Conservation (phyloP, 2,888 invertebrate species). For the Pseudoips prasinana region DNA sequence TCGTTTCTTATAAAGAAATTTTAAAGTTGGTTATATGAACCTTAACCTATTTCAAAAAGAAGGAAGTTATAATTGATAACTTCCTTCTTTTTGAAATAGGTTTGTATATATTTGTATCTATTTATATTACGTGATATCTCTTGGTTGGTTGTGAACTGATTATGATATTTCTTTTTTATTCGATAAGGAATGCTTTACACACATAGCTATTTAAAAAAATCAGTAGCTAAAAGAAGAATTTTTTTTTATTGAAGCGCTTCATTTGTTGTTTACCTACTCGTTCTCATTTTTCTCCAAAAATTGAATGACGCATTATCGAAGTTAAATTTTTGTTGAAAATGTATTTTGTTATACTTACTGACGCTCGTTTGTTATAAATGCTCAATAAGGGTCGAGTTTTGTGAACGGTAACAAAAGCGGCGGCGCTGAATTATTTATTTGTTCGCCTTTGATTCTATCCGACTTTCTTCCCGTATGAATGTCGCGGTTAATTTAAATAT, state of each 20-base stretch:
- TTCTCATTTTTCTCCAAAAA: slow-evolving; percentile 61
- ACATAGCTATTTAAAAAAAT: too few species aligned
- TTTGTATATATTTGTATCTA: too few species aligned
- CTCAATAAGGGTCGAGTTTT: slow-evolving; percentile 38
- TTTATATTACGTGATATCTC: too few species aligned
- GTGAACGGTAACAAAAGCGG: slow-evolving; percentile 45
- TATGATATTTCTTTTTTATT: too few species aligned
- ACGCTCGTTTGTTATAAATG: slow-evolving; percentile 46
- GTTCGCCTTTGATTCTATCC: slow-evolving; percentile 27
- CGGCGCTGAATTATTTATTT: slow-evolving; percentile 40
- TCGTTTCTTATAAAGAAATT: too few species aligned
- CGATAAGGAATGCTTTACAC: too few species aligned
- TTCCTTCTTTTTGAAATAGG: too few species aligned
- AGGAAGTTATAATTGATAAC: too few species aligned
- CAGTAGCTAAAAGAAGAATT: too few species aligned
- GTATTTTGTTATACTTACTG: slow-evolving; percentile 44
- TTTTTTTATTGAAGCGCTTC: slow-evolving; percentile 69
- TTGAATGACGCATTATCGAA: slow-evolving; percentile 62
- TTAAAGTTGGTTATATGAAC: too few species aligned
- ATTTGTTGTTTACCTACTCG: slow-evolving; percentile 68
- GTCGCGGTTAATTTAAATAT: slow-evolving; percentile 44
- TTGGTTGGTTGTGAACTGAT: too few species aligned
- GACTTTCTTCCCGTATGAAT: slow-evolving; percentile 27
- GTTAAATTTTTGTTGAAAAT: slow-evolving; percentile 48
- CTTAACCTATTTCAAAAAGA: too few species aligned